phyloP scores from a whole-genome alignment of 2,113 vertebrate species.

The Upupa epops region DNA sequence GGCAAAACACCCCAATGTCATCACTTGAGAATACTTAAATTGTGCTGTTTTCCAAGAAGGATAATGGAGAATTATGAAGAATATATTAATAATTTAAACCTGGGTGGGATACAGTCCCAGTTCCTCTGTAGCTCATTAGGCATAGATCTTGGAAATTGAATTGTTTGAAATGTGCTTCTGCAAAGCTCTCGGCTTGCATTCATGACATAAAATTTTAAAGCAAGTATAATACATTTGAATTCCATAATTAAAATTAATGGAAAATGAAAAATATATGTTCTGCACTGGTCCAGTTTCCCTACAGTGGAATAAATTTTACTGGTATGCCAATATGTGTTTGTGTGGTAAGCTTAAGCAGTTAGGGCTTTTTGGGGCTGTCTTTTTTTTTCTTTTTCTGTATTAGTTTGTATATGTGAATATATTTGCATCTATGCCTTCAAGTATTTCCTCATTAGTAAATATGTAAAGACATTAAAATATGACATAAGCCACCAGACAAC shows the following conservation, averaged over 20 bases:
- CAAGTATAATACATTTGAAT: conserved; percentile 72
- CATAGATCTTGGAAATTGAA: conserved; percentile 67
- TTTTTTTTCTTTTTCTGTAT: neutral
- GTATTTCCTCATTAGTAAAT: neutral
- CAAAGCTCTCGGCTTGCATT: conserved; percentile 63
- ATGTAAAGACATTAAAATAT: neutral
- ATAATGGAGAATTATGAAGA: conserved; percentile 33
- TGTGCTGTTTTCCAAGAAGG: conserved; percentile 28
- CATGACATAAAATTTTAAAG: conserved; percentile 73
- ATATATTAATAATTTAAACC: conserved; percentile 65
- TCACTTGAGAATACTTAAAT: conserved; percentile 45
- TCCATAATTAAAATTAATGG: conserved; percentile 78
- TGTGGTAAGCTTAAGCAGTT: neutral
- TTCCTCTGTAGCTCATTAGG: conserved; percentile 64
- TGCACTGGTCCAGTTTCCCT: conserved; percentile 45
- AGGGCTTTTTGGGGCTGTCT: too few relatives aligned
- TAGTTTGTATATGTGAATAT: neutral
- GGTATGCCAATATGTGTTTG: neutral
- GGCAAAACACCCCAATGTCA: neutral
- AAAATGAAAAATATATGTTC: conserved; percentile 72
- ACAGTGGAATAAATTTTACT: conserved; percentile 20
- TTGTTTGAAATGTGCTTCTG: conserved; percentile 73
- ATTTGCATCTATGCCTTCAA: neutral
- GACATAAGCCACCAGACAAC: neutral
- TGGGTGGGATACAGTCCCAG: conserved; percentile 20